Conservation (phyloP, 2,888 invertebrate species). For the Andrena flavipes region DNA sequence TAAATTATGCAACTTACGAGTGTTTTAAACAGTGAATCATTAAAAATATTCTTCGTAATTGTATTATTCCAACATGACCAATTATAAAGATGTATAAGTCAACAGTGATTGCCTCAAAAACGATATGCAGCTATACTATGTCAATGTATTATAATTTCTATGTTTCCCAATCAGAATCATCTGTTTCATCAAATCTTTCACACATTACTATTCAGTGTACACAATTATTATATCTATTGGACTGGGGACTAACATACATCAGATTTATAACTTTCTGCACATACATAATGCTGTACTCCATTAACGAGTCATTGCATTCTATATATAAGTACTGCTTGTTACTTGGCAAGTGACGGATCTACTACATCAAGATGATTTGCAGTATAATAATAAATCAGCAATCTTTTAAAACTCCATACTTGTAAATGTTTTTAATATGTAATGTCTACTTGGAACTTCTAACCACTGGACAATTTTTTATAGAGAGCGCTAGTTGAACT, state of each 20-base stretch:
- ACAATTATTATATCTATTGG: neutral
- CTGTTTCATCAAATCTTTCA: neutral
- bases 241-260: neutral
- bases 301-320: constrained; percentile 4
- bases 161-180: neutral
- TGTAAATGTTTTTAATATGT: constrained; percentile 4
- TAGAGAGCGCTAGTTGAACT: constrained; percentile 48
- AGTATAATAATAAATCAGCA: neutral
- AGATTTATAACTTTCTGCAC: constrained; percentile 15
- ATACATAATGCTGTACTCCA: neutral
- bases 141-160: neutral
- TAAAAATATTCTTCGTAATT: neutral
- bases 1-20: neutral
- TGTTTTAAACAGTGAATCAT: neutral
- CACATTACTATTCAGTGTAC: neutral
- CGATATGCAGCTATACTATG: neutral
- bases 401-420: neutral
- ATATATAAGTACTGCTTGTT: neutral
- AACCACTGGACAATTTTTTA: constrained; percentile 35
- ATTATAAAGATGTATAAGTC: neutral
- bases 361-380: neutral
- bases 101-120: neutral
- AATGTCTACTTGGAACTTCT: constrained; percentile 10
- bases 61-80: neutral
- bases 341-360: neutral